phyloP scores from a whole-genome alignment of 2,113 vertebrate species.

The Podarcis cretensis region DNA sequence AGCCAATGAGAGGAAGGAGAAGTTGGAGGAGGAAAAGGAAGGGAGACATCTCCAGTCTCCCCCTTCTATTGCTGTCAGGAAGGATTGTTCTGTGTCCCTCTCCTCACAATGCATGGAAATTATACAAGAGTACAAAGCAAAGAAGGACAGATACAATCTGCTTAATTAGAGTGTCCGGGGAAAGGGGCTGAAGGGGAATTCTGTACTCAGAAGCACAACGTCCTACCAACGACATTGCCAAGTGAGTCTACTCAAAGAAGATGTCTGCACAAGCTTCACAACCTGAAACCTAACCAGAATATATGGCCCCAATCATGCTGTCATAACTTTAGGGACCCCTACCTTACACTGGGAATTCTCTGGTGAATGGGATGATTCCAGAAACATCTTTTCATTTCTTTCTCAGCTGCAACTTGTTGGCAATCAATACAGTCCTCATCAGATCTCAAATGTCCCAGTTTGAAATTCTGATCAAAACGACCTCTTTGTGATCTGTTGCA shows the following conservation, averaged over 20 bases:
- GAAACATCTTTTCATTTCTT: not conserved
- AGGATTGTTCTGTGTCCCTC: not conserved
- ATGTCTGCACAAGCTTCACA: not conserved
- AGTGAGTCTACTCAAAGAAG: not conserved
- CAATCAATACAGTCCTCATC: not conserved
- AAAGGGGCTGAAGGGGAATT: not conserved
- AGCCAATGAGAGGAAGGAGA: not conserved
- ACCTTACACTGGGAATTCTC: not conserved
- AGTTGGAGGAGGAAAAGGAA: not conserved
- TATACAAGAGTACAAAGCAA: not conserved
- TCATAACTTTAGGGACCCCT: not conserved
- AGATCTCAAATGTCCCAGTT: too few relatives aligned
- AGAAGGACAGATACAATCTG: not conserved
- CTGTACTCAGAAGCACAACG: not conserved
- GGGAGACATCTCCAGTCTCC: not conserved
- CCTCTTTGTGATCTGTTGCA: not conserved
- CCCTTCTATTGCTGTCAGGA: not conserved
- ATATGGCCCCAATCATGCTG: not conserved
- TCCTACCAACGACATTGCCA: not conserved
- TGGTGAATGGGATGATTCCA: not conserved
- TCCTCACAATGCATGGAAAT: not conserved
- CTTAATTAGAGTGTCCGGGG: too few relatives aligned
- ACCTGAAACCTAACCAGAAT: not conserved
- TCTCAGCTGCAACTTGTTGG: not conserved
- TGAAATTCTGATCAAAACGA: not conserved